Evolutionary conservation across 2,113 vertebrate species (phyloP).

Genomic region (Dolichallabes microphthalmus): DNA sequence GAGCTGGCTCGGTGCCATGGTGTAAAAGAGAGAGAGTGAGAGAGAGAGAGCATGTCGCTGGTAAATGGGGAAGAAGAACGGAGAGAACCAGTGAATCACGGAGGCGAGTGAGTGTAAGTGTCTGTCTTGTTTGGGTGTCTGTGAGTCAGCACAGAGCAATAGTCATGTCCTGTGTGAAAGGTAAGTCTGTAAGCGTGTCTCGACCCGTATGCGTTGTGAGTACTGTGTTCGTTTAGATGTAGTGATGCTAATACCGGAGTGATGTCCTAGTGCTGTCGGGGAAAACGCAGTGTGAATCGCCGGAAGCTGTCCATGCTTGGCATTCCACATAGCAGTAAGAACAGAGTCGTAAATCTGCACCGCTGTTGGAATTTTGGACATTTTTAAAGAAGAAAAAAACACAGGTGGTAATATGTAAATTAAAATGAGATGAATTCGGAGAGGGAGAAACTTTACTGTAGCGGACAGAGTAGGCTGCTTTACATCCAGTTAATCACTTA

Average conservation of each 20-base stretch:
- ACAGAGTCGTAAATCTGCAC: not conserved
- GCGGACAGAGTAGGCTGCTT: not conserved
- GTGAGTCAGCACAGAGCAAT: not conserved
- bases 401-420: too few relatives aligned
- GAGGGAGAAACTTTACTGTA: not conserved
- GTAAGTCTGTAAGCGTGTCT: constrained; percentile 64
- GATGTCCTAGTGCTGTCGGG: not conserved
- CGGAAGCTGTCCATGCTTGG: not conserved
- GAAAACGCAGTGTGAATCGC: not conserved
- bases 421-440: not conserved
- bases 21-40: not conserved
- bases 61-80: not conserved
- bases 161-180: constrained; percentile 80
- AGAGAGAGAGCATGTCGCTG: constrained; percentile 22
- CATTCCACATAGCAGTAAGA: not conserved
- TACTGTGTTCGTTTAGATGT: not conserved
- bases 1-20: constrained; percentile 59
- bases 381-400: not conserved
- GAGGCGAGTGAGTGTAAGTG: not conserved
- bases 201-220: not conserved
- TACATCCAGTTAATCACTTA: not conserved
- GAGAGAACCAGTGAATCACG: constrained; percentile 2
- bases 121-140: constrained; percentile 16
- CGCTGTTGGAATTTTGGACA: not conserved
- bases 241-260: not conserved